Evolutionary conservation across 2,797 vertebrate species (phyloP).

Genomic region (Novumbra hubbsi): DNA sequence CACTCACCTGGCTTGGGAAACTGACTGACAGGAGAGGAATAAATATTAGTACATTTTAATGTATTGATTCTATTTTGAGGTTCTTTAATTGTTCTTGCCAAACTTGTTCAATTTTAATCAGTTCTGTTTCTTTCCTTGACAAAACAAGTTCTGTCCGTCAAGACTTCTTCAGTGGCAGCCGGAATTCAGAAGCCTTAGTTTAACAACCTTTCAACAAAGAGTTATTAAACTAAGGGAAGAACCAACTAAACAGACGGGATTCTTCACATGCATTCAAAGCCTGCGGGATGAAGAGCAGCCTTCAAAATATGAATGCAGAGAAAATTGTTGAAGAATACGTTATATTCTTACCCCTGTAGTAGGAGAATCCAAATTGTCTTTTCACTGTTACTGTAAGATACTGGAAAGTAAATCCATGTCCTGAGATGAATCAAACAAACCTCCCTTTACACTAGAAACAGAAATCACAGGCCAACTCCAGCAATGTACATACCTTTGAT

Average conservation of each 20-base stretch:
- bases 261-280: background rate
- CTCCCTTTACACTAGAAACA: conserved; percentile 8
- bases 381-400: conserved; percentile 17
- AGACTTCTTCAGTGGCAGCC: background rate
- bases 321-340: background rate
- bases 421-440: conserved; percentile 1
- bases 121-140: background rate
- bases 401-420: conserved; percentile 29
- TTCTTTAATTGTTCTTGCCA: background rate
- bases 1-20: background rate
- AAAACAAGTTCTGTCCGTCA: background rate
- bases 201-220: background rate
- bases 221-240: background rate
- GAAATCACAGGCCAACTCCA: background rate
- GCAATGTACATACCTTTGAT: conserved; percentile 9
- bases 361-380: conserved; percentile 15
- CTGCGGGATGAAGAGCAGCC: background rate
- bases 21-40: too few species aligned
- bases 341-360: conserved; percentile 29
- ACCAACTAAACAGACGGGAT: background rate
- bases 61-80: background rate
- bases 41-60: background rate
- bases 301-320: background rate
- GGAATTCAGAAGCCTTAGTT: background rate
- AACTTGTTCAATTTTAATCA: background rate